Evolutionary conservation across 2,797 vertebrate species (phyloP), one percentile per base, ranked within the genome.

Genomic region (Danio tinwini): DNA sequence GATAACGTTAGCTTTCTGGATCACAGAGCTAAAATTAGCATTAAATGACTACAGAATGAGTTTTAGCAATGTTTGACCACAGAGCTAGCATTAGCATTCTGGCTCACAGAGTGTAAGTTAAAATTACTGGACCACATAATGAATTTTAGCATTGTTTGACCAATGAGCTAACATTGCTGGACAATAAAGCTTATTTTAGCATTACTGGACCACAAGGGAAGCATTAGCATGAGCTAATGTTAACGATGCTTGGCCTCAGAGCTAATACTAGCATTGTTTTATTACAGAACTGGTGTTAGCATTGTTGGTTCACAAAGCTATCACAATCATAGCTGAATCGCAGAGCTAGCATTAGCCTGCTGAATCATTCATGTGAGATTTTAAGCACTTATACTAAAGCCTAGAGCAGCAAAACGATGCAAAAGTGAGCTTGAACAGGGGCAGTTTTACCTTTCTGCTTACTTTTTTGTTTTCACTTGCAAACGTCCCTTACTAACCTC

Each of bases 361-460:
- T 50, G 49, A 3, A 17, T 59, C 55, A 13, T 74, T 74, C 56
- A 44, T 74, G 44, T 62, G 44, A 49, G n/a, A 44, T 17, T 77
- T 40, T 47, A n/a, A 52, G 56, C 37, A 61, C 45, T 7, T 45
- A 45, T 16, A 56, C 19, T 58, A 49, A 58, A 52, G 45, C 45
- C 7, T 37, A 12, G 10, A 64, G 62, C 40, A 58, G 53, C 53
- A 29, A 72, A 37, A 59, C n/a, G 59, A 44, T 11, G 16, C 29
- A n/a, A 73, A 68, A 58, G 56, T 50, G 47, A 61, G 53, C 42
- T 47, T 58, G 40, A 58, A 68, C 4, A 72, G n/a, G 12, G 29
- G 56, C 58, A 39, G 58, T 29, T 61, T 78, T 49, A 42, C 17
- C 13, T 42, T 7, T 55, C 21, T 14, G 67, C 47, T 47, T 72